Conservation (phyloP, 2,113 vertebrate genomes). For the Crocuta crocuta region DNA sequence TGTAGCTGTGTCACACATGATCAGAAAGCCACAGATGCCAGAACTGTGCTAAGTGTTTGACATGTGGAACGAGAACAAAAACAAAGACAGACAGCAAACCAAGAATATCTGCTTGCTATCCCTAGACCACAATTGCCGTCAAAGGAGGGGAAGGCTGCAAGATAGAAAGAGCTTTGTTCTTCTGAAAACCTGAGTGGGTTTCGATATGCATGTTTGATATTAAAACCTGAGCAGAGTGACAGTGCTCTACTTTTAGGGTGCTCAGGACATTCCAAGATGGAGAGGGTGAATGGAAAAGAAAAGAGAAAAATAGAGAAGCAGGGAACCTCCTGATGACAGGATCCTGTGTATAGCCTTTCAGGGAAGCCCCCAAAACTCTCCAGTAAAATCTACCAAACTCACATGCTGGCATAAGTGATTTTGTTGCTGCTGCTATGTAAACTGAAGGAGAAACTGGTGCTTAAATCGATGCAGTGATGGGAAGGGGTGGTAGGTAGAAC, state of each 20-base stretch:
- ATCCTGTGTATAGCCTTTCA: neutral
- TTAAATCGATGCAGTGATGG: neutral
- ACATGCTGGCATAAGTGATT: neutral
- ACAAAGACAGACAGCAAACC: neutral
- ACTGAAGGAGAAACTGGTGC: neutral
- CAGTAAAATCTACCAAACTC: neutral
- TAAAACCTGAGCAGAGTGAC: neutral
- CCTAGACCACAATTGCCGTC: neutral
- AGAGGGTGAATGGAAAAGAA: neutral
- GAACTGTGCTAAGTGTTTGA: neutral
- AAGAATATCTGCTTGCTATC: neutral
- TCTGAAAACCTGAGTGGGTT: neutral
- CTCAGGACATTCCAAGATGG: neutral
- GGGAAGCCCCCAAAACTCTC: neutral
- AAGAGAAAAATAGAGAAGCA: neutral
- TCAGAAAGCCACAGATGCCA: neutral
- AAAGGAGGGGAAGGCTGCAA: neutral
- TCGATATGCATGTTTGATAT: neutral
- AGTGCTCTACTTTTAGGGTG: neutral
- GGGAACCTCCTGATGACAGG: neutral
- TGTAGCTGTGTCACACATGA: neutral
- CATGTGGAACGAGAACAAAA: neutral
- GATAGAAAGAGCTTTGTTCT: neutral
- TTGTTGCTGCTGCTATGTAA: neutral
- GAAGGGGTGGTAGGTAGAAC: neutral